Evolutionary conservation across 1,140 invertebrate species (phyloP), one percentile per base, ranked within the genome.

Genomic region (Apocrypta bakeri): DNA sequence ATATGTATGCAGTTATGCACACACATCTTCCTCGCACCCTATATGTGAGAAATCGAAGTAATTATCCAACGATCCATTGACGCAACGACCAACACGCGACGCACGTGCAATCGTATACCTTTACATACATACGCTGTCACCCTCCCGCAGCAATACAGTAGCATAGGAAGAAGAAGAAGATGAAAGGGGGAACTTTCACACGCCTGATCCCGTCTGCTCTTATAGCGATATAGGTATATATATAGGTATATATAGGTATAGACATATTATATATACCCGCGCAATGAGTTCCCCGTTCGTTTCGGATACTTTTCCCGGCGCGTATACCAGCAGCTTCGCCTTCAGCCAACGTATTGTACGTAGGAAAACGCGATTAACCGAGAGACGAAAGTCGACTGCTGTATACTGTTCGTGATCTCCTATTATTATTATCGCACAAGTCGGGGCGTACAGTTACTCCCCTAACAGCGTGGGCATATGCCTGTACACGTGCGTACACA

Each of bases 21-120:
- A 37, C 33, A 37, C 33, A 37, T 31, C 42, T 29, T 24, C 25
- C 48, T 12, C 42, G 4, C 11, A 75, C 73, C 42, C 48, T 56
- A 75, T 75, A 63, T 77, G 74, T n/a, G 76, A 78, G 76, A 78
- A 78, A 78, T 78, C 76, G 33, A 79, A 79, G 76, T 71, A 79
- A 79, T 79, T 79, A 71, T 56, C 11, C 77, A 33, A 2, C 48
- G 40, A 29, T 56, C 2, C 48, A 21, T 21, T 17, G 48, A 21
- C 48, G 48, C 48, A 56, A 56, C 48, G 48, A 56, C 17, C 48
- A 56, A 17, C 48, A 4, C 64, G 64, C 29, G n/a, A 64, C 66
- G 77, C 77, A 79, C 77, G 77, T 79, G 77, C 76, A 29, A 14
- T 8, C 3, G 14, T 9, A n/a, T n/a, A n/a, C n/a, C n/a, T n/a